phyloP scores from a whole-genome alignment of 2,888 invertebrate species.

The Danaus chrysippus region DNA sequence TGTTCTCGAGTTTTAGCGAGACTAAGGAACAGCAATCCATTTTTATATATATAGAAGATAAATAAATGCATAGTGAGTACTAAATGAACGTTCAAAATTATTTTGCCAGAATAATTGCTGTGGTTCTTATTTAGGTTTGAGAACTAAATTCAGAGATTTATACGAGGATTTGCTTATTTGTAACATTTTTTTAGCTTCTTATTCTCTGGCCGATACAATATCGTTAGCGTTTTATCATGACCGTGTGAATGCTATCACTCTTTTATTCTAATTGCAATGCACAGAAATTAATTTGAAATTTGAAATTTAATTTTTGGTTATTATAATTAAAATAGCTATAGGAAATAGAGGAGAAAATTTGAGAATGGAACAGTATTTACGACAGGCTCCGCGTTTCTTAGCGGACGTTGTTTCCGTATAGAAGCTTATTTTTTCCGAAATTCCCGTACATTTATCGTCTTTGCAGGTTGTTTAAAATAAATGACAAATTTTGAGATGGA shows the following conservation, averaged over 20 bases:
- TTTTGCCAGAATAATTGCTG: too few relatives aligned
- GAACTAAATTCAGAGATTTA: too few relatives aligned
- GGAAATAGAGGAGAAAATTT: conserved; percentile 23
- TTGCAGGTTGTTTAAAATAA: conserved; percentile 12
- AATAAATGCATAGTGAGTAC: too few relatives aligned
- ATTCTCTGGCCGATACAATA: too few relatives aligned
- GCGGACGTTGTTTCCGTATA: conserved; percentile 15
- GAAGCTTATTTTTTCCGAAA: conserved; percentile 15
- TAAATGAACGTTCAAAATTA: too few relatives aligned
- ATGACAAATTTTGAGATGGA: conserved; percentile 2
- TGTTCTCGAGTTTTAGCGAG: too few relatives aligned
- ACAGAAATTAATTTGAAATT: neutral
- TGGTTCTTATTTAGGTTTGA: too few relatives aligned
- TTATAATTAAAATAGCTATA: conserved; percentile 14
- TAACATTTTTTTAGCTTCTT: too few relatives aligned
- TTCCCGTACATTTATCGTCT: conserved; percentile 14
- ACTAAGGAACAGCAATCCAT: too few relatives aligned
- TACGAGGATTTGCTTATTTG: too few relatives aligned
- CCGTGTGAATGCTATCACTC: neutral
- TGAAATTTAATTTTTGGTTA: neutral
- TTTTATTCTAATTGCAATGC: conserved; percentile 3
- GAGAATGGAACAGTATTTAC: conserved; percentile 19
- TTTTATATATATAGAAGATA: too few relatives aligned
- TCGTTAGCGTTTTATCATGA: neutral
- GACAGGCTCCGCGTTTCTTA: conserved; percentile 18